Evolutionary conservation across 1,140 invertebrate genomes (phyloP), one percentile per base, ranked within the genome.

Genomic region (Drosophila tsacasi): DNA sequence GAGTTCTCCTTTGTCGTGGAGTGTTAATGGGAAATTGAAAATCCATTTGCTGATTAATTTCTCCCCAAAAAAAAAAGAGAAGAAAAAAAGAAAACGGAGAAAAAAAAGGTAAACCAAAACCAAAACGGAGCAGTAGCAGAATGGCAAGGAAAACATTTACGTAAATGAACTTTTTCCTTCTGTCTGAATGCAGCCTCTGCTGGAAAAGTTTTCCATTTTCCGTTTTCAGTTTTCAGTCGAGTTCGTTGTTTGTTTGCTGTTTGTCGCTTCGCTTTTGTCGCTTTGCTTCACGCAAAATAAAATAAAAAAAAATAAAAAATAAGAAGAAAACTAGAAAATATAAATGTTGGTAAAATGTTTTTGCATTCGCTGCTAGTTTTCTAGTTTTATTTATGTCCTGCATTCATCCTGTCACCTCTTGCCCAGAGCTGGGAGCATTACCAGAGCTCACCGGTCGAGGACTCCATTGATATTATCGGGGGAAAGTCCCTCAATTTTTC

Each of bases 11-110:
- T 55, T 74, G 69, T 68, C 62, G 64, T 30, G 21, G 46, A 69
- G 84, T 81, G 85, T 89, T 89, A 89, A 87, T 89, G 84, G 74
- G 69, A 89, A 89, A 89, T 89, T 89, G 85, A 89, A 89, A 89
- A 89, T 89, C 84, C 84, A 89, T 89, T 89, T 89, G 84, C 84
- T 89, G 84, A 89, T 89, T 89, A 90, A 89, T 89, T 89, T 89
- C 84, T 79, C 35, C 68, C 74, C 63, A 68, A 71, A 50, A 47
- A 55, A 50, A 46, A 57, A 64, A 57, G 27, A 39, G 42, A 44
- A n/a, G 35, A 32, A 6, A 25, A 13, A 35, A 32, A 32, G 10
- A 13, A 7, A 37, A 37, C 32, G 1, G 12, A 13, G 2, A 2
- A 54, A 52, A 12, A 72, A 57, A 59, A 50, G 15, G 35, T 32